Evolutionary conservation across 2,888 invertebrate genomes (phyloP), one percentile per base, ranked within the genome.

Genomic region (Stenoptilia bipunctidactyla): DNA sequence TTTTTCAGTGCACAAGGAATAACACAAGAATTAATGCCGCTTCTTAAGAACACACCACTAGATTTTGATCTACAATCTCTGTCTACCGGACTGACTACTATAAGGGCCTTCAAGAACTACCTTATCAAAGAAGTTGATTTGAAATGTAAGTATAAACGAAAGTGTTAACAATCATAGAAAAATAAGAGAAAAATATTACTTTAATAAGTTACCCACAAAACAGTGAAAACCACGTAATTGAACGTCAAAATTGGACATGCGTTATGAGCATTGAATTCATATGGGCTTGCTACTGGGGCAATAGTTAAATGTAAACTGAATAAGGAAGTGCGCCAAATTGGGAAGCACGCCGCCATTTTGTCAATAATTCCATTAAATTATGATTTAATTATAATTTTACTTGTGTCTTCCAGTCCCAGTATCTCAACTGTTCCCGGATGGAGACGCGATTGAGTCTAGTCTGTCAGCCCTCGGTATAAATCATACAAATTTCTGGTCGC

Each of bases 401-500:
- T n/a, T n/a, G n/a, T 20, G 13, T 38, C 3, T 51, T 55, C 1
- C 55, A 82, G 79, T 79, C 39, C 51, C 59, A 37, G 58, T 80
- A 8, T 56, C 62, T 0, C 44, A 55, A 5, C 38, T 74, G 48
- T 74, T 80, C 49, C 53, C 62, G 1, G 50, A 59, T 34, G 52
- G 62, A 0, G 68, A 70, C 0, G 49, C 46, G 0, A 43, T 82
- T 37, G 76, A 79, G 49, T 1, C 43, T 0, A 58, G 51, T 0
- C 52, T 83, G 15, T 50, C 45, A 12, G 44, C 45, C 0, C 53
- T 72, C 1, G 82, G 80, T 12, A 63, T 82, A 49, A 82, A 82
- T 52, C 69, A 79, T 53, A 79, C 82, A 27, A 74, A 77, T 55
- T 80, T 82, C 61, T 83, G 80, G 82, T 77, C 77, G 0, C 41